These are phyloP conservation scores for Acanthaster planci DNA, from an alignment of 35 echinoderm and acorn worm genomes.

Conservation along the genomic window DNA sequence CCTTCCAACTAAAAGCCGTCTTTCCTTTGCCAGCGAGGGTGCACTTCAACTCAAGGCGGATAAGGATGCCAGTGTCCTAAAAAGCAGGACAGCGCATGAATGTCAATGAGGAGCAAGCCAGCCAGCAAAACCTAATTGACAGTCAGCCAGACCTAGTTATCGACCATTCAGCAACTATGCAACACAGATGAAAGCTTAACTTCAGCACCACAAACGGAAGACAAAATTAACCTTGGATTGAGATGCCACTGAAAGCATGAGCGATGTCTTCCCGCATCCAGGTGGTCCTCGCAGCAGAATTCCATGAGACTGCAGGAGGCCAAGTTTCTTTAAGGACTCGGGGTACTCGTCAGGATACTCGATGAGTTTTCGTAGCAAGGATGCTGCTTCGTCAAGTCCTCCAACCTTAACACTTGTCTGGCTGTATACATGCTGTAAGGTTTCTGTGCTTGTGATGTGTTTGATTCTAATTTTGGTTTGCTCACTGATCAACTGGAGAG, in stretches of 20 bases:
- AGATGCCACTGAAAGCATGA: conserved; percentile 37
- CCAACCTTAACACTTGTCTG: not conserved
- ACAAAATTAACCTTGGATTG: conserved; percentile 26
- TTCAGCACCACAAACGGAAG: no score
- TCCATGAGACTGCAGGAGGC: conserved; percentile 29
- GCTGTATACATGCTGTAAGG: not conserved
- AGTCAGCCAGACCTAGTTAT: no score
- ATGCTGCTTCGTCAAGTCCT: conserved; percentile 37
- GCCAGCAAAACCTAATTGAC: no score
- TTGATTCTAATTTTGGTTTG: conserved; percentile 21
- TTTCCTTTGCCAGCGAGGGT: no score
- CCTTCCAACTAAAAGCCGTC: no score
- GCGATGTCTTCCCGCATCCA: conserved; percentile 51
- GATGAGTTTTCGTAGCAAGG: conserved; percentile 39
- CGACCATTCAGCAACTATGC: no score
- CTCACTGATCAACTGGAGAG: conserved; percentile 10
- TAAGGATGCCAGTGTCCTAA: no score
- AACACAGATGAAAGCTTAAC: no score
- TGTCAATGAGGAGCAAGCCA: no score
- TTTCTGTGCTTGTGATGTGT: conserved; percentile 4
- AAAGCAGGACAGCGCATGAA: no score
- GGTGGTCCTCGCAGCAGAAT: conserved; percentile 45
- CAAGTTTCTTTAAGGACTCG: conserved; percentile 21
- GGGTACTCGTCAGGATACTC: conserved; percentile 24
- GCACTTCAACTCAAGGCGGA: no score